Conservation (phyloP, 2,888 invertebrate genomes). For the Meandrusa payeni region DNA sequence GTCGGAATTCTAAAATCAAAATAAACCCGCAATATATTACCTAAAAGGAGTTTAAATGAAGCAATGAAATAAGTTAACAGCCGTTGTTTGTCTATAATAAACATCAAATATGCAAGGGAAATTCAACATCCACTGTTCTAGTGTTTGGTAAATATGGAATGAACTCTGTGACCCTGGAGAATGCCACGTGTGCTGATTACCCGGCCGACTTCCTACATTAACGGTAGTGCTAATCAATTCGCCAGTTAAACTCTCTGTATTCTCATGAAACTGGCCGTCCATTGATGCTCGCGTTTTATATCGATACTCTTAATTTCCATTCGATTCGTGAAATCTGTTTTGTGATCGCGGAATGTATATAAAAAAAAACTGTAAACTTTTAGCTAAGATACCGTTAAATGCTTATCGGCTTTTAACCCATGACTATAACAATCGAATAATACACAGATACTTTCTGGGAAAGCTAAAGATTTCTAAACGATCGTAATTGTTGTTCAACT, state of each 20-base stretch:
- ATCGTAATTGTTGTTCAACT: not conserved
- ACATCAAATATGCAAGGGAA: slow-evolving; percentile 37
- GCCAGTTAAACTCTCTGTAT: slow-evolving; percentile 27
- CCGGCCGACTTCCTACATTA: slow-evolving; percentile 14
- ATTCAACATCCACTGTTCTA: slow-evolving; percentile 47
- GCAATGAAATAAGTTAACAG: too few species aligned
- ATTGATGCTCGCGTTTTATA: slow-evolving; percentile 15
- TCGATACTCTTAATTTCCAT: slow-evolving; percentile 12
- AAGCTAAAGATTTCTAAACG: not conserved
- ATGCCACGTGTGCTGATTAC: slow-evolving; percentile 34
- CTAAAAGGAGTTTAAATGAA: slow-evolving; percentile 1
- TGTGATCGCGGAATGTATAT: slow-evolving; percentile 6
- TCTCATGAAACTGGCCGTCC: slow-evolving; percentile 12
- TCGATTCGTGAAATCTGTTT: slow-evolving; percentile 7
- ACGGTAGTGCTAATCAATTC: slow-evolving; percentile 30
- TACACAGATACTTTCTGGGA: slow-evolving; percentile 1
- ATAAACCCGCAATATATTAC: too few species aligned
- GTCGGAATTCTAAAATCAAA: too few species aligned
- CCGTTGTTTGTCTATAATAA: too few species aligned
- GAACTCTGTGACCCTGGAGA: slow-evolving; percentile 56
- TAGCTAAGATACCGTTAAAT: slow-evolving; percentile 12
- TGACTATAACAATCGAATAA: slow-evolving; percentile 10
- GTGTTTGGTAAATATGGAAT: slow-evolving; percentile 52
- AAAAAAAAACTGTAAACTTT: slow-evolving; percentile 10
- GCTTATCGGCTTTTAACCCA: slow-evolving; percentile 11